Percentiles rank a stretch among this genome's conserved stretches.
Conservation (phyloP, 1,140 invertebrate genomes). For the Drosophila simulans region DNA sequence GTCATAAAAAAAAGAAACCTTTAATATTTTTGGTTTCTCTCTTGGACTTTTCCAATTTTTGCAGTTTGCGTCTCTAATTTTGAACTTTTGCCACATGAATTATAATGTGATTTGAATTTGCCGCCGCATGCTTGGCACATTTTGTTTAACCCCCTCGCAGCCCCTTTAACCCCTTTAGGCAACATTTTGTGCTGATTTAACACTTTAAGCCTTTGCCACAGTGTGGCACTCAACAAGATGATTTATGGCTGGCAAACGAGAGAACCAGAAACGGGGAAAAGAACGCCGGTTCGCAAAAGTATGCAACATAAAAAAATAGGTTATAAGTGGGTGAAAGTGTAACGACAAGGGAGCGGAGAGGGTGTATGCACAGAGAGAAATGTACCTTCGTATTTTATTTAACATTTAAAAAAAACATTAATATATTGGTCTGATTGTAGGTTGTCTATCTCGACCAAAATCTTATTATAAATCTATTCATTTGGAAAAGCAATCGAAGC, state of each 20-base stretch:
- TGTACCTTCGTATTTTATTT: neutral
- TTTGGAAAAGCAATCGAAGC: too few species aligned
- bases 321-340: slow-evolving; percentile 18
- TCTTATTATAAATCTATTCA: too few species aligned
- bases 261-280: slow-evolving; percentile 24
- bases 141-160: slow-evolving; percentile 6
- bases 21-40: neutral
- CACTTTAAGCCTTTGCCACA: slow-evolving; percentile 67
- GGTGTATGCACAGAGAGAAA: neutral
- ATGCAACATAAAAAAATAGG: slow-evolving; percentile 64
- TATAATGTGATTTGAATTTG: slow-evolving; percentile 52
- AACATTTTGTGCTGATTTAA: slow-evolving; percentile 69
- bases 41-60: neutral
- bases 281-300: slow-evolving; percentile 58
- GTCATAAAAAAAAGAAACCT: too few species aligned
- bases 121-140: slow-evolving; percentile 31
- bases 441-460: too few species aligned
- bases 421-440: too few species aligned
- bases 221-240: slow-evolving; percentile 53
- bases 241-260: slow-evolving; percentile 67
- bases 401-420: neutral
- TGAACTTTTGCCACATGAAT: neutral
- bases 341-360: neutral
- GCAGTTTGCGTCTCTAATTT: neutral
- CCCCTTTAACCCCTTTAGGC: slow-evolving; percentile 20